Conservation (phyloP, 2,888 invertebrate genomes). For the Hypselothyrea guttata region DNA sequence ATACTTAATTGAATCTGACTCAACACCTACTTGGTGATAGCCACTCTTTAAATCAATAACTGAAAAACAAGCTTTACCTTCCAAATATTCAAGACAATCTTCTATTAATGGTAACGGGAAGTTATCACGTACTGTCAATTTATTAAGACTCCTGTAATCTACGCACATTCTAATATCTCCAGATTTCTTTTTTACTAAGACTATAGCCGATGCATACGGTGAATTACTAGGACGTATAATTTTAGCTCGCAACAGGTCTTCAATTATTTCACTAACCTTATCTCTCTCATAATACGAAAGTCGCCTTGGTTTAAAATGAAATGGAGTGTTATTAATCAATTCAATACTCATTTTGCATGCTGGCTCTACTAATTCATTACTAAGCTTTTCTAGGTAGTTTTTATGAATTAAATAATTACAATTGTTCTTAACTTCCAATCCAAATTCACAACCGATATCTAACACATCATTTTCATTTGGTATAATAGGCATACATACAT, state of each 20-base stretch:
- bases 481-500: no score
- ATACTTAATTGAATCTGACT: no score
- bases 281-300: slow-evolving; percentile 1
- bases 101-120: not conserved
- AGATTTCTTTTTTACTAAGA: not conserved
- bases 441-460: no score
- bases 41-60: no score
- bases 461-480: no score
- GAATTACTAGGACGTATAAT: slow-evolving; percentile 1
- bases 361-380: no score
- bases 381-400: no score
- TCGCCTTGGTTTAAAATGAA: not conserved
- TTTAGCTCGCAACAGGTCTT: not conserved
- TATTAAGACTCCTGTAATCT: not conserved
- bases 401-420: no score
- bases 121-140: not conserved
- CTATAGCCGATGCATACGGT: not conserved
- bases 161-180: slow-evolving; percentile 1
- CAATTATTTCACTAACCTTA: slow-evolving; percentile 1
- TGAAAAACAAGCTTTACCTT: no score
- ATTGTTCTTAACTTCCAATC: no score
- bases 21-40: no score
- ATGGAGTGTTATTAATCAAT: not conserved
- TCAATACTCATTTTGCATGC: not conserved
- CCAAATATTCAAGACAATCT: not conserved